Evolutionary conservation across 2,888 invertebrate genomes (phyloP), one percentile per base, ranked within the genome.

Genomic region (Hypomecis atomaria): DNA sequence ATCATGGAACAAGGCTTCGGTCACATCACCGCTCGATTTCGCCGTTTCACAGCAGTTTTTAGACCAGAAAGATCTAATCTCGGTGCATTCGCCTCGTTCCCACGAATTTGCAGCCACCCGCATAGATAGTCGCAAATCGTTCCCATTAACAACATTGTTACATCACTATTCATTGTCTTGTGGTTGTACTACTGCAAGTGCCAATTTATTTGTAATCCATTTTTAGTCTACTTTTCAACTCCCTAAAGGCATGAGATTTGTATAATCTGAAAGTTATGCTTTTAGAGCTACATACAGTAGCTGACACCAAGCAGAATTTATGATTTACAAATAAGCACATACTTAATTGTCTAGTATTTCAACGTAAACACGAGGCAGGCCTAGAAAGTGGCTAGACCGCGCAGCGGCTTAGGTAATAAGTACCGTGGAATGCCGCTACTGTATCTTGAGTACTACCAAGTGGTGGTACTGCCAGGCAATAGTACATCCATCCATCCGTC

Each of bases 1-100:
- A 23, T 23, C 23, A 23, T 23, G 23, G 23, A 23, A 23, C 23
- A 23, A 23, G 3, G 1, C 23, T 23, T 23, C 23, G 23, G 23
- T 23, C 23, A 23, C 23, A 23, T 23, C 23, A 23, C 23, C 23
- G 23, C 23, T 23, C 43, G 43, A 6, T 57, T 56, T 52, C 33
- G 37, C 6, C 55, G 53, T 59, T 69, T 67, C 65, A 63, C 71
- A 67, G 63, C 54, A 55, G 67, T 71, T 73, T 72, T 72, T 72
- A 69, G 70, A 66, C 49, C 65, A 69, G 68, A 71, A 71, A 71
- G 71, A 71, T 74, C 60, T 65, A 59, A 72, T 70, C 71, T 69
- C 61, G 67, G 60, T 67, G 62, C 66, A 64, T 63, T 64, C 55
- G 61, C 55, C 43, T 48, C 59, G 59, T 73, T 74, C 74, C 69